These are phyloP conservation scores for Carettochelys insculpta DNA, from an alignment of 2,113 vertebrate species.

Conservation along the genomic window DNA sequence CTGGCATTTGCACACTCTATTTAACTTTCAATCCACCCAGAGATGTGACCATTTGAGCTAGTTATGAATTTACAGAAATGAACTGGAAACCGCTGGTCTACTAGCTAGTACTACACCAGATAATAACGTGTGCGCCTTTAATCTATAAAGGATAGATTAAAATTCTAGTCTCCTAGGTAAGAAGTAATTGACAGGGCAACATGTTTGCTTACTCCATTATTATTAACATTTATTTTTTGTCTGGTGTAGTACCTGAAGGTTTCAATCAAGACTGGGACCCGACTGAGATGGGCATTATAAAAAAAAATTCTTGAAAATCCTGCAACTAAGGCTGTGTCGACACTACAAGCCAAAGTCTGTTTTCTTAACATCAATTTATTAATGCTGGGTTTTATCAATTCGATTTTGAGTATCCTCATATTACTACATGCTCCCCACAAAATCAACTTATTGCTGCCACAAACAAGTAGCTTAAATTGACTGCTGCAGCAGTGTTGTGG, in stretches of 20 bases:
- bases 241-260: not conserved
- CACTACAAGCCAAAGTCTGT: too few species aligned
- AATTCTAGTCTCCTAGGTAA: not conserved
- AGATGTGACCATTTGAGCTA: not conserved
- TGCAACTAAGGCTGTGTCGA: too few species aligned
- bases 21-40: not conserved
- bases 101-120: not conserved
- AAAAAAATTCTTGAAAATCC: constrained; percentile 8
- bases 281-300: not conserved
- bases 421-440: too few species aligned
- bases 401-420: too few species aligned
- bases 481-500: too few species aligned
- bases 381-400: too few species aligned
- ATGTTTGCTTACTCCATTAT: not conserved
- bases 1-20: not conserved
- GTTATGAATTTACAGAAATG: not conserved
- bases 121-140: not conserved
- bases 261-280: not conserved
- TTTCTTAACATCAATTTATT: too few species aligned
- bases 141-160: not conserved
- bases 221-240: not conserved
- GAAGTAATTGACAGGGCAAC: not conserved
- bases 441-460: too few species aligned
- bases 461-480: too few species aligned
- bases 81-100: not conserved